These are phyloP conservation scores for Cantharis lateralis DNA, from an alignment of 2,888 invertebrate species.

Conservation along the genomic window DNA sequence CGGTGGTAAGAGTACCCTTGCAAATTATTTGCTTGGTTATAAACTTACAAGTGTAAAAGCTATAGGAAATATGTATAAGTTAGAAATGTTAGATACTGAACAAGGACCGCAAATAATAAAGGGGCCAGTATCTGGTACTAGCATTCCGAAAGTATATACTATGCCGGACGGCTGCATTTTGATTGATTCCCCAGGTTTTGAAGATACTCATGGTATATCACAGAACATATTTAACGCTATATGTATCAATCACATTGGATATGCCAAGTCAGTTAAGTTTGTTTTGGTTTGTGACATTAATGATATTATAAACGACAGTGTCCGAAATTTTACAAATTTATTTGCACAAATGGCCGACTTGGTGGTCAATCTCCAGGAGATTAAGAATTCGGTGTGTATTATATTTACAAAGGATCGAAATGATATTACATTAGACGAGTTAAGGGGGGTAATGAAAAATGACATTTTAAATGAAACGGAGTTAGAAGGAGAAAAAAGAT, in stretches of 20 bases:
- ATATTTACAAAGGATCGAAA: constrained; percentile 11
- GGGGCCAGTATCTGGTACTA: neutral
- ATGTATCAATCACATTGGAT: constrained; percentile 6
- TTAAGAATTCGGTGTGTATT: neutral
- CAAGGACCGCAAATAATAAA: neutral
- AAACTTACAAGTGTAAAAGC: too few species aligned
- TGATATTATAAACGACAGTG: neutral
- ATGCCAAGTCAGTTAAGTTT: constrained; percentile 1
- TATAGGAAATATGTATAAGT: neutral
- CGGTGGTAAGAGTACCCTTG: too few species aligned
- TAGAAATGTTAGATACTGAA: neutral
- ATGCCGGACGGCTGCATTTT: neutral
- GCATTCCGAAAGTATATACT: neutral
- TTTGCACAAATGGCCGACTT: neutral
- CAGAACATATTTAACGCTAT: constrained; percentile 13
- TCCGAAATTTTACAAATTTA: neutral
- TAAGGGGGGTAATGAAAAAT: neutral
- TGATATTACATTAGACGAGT: neutral
- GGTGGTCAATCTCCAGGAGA: neutral
- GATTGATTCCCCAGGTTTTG: constrained; percentile 18
- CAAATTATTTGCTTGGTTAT: too few species aligned
- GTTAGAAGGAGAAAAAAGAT: neutral
- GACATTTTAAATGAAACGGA: neutral
- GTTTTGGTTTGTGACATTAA: constrained; percentile 10
- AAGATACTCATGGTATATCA: constrained; percentile 11